phyloP scores from a whole-genome alignment of 2,797 vertebrate species.

The Antennarius maculatus region DNA sequence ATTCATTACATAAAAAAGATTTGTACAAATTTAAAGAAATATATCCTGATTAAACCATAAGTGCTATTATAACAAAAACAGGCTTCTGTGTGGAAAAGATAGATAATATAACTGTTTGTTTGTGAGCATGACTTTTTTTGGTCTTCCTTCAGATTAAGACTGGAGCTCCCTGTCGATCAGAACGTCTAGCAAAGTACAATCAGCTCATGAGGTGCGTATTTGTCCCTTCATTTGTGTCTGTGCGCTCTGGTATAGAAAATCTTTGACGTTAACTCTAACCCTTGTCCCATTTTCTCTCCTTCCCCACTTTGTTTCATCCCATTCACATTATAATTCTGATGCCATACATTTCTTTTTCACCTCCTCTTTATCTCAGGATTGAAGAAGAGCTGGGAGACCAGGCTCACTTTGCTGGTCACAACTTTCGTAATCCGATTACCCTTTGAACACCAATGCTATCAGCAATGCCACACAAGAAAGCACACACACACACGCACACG shows the following conservation, averaged over 20 bases:
- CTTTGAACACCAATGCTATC: constrained; percentile 76
- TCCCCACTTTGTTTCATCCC: constrained; percentile 11
- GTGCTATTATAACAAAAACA: too few relatives aligned
- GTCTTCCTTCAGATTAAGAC: constrained; percentile 88
- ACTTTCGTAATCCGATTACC: constrained; percentile 93
- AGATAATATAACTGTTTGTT: background rate
- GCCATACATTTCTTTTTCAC: constrained; percentile 11
- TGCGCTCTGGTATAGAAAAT: background rate
- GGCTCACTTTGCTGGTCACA: constrained; percentile 92
- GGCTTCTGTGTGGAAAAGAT: background rate
- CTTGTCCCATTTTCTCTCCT: constrained; percentile 9
- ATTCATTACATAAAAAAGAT: too few relatives aligned
- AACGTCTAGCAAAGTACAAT: constrained; percentile 94
- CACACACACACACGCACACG: constrained; percentile 4
- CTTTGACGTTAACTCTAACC: background rate
- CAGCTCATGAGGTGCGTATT: constrained; percentile 91
- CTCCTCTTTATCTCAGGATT: constrained; percentile 81
- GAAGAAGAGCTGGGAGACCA: constrained; percentile 93
- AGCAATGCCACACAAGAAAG: constrained; percentile 3
- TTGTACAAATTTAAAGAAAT: too few relatives aligned
- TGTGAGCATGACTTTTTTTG: constrained; percentile 13
- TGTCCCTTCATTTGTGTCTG: background rate
- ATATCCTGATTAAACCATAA: too few relatives aligned
- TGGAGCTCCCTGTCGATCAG: constrained; percentile 93
- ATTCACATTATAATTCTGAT: constrained; percentile 11